phyloP scores from a whole-genome alignment of 2,888 invertebrate genomes.

The Polyploca ridens region DNA sequence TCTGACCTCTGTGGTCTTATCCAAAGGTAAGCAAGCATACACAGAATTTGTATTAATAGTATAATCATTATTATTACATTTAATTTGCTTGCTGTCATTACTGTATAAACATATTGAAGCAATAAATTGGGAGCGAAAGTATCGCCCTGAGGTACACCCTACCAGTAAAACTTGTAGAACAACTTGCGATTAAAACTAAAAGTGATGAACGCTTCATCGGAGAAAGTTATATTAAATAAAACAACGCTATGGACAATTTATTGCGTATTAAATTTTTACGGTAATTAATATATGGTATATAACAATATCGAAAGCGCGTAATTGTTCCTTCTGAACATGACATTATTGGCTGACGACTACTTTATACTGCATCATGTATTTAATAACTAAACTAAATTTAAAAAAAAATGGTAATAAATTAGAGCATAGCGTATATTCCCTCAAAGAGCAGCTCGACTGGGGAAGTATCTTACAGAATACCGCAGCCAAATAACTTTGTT shows the following conservation, averaged over 20 bases:
- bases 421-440: no score
- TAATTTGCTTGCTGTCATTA: background rate
- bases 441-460: no score
- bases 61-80: background rate
- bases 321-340: background rate
- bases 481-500: no score
- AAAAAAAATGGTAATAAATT: no score
- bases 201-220: background rate
- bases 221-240: background rate
- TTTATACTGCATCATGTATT: no score
- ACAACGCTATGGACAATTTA: background rate
- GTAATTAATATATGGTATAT: background rate
- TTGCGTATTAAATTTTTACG: background rate
- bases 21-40: no score
- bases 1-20: no score
- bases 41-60: no score
- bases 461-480: no score
- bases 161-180: constrained; percentile 1
- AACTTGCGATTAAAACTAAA: background rate
- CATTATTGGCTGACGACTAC: no score
- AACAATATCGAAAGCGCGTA: background rate
- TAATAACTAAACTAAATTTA: no score
- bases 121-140: constrained; percentile 3
- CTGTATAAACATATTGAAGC: background rate
- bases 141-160: background rate